phyloP scores from a whole-genome alignment of 2,888 invertebrate species.

The Drosophila aldrichi region DNA sequence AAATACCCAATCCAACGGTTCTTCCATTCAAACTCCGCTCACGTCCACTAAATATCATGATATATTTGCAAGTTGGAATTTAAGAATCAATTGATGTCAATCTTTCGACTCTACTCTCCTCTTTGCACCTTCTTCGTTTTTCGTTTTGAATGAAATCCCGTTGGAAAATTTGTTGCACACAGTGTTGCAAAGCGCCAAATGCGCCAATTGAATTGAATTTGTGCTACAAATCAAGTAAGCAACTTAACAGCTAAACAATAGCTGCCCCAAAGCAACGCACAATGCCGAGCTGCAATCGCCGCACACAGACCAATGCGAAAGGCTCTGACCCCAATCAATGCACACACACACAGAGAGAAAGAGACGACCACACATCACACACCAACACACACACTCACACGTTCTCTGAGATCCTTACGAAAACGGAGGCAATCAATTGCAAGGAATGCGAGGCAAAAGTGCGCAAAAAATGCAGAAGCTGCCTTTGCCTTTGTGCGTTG shows the following conservation, averaged over 20 bases:
- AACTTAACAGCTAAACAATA: constrained; percentile 79
- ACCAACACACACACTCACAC: constrained; percentile 1
- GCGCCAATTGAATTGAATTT: constrained; percentile 79
- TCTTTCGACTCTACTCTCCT: neutral
- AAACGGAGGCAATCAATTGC: constrained; percentile 74
- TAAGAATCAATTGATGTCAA: constrained; percentile 13
- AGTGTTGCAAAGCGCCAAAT: constrained; percentile 44
- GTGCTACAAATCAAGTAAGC: constrained; percentile 79
- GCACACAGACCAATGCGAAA: constrained; percentile 24
- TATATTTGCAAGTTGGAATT: neutral
- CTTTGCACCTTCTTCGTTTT: neutral
- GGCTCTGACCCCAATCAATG: constrained; percentile 50
- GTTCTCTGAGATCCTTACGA: constrained; percentile 46
- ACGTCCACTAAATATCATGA: neutral
- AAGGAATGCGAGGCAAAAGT: constrained; percentile 69
- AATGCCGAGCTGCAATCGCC: constrained; percentile 4
- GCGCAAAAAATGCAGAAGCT: constrained; percentile 62
- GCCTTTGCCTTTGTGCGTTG: constrained; percentile 54
- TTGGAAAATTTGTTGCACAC: constrained; percentile 60
- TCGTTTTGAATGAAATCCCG: constrained; percentile 28
- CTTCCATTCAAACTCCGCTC: neutral
- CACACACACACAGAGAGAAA: constrained; percentile 8
- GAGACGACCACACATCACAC: neutral
- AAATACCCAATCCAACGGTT: neutral
- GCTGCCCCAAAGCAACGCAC: constrained; percentile 56